Conservation (phyloP, 2,113 vertebrate species). For the Melanerpes formicivorus region DNA sequence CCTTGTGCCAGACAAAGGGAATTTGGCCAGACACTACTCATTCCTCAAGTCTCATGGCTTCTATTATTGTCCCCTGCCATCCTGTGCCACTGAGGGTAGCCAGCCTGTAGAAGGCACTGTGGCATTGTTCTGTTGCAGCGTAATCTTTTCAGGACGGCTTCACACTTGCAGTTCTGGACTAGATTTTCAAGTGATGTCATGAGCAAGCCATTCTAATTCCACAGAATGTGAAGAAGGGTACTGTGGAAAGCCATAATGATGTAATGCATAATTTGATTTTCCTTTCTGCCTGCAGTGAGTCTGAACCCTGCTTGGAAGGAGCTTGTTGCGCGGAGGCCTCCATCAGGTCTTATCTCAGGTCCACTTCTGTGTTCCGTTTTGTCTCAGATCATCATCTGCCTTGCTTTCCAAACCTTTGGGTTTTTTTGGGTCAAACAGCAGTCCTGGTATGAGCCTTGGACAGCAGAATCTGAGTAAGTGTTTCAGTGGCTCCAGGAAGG, state of each 20-base stretch:
- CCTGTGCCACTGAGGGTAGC: background rate
- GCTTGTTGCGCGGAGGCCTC: conserved; percentile 89
- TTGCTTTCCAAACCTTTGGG: conserved; percentile 89
- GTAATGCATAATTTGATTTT: background rate
- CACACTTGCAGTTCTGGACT: background rate
- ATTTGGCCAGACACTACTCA: background rate
- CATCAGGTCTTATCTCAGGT: conserved; percentile 93
- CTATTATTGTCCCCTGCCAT: background rate
- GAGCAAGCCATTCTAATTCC: background rate
- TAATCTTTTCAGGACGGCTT: background rate
- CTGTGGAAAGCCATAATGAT: conserved; percentile 10
- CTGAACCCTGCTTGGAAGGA: conserved; percentile 96
- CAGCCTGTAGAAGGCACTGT: conserved; percentile 43
- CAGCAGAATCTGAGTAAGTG: conserved; percentile 83
- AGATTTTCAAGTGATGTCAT: background rate
- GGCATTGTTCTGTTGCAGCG: background rate
- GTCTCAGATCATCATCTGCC: conserved; percentile 91
- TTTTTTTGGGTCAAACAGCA: conserved; percentile 90
- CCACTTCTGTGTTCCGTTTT: conserved; percentile 92
- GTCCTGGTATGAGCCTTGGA: conserved; percentile 87
- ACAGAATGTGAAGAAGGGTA: background rate
- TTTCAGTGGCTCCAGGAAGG: background rate
- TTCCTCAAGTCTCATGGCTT: background rate
- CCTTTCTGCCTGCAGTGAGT: conserved; percentile 84
- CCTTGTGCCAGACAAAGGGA: background rate